Evolutionary conservation across 2,888 invertebrate genomes (phyloP).

Genomic region (Trichopoda pennipes): DNA sequence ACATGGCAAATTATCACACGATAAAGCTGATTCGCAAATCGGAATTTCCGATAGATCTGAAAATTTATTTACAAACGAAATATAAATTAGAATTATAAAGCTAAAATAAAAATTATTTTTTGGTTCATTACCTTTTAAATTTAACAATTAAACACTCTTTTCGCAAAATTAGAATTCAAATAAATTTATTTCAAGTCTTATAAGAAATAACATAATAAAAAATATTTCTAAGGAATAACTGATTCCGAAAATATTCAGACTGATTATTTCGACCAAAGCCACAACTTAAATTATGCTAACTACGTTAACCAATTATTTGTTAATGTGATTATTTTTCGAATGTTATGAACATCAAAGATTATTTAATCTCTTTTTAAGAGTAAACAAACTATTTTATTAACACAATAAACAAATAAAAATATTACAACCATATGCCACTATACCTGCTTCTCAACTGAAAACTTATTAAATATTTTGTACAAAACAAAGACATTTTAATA

Average conservation of each 20-base stretch:
- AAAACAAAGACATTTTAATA: constrained; percentile 33
- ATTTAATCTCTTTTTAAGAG: too few species aligned
- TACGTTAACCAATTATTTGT: not conserved
- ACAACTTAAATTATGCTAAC: constrained; percentile 16
- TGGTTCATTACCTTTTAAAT: constrained; percentile 49
- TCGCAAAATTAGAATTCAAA: constrained; percentile 46
- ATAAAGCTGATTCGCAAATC: constrained; percentile 91
- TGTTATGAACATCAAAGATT: not conserved
- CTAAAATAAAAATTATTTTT: not conserved
- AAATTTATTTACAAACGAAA: constrained; percentile 31
- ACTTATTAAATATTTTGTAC: constrained; percentile 53
- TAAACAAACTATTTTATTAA: constrained; percentile 7
- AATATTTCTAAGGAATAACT: constrained; percentile 32
- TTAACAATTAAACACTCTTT: constrained; percentile 57
- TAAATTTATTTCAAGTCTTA: constrained; percentile 58
- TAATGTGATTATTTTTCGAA: constrained; percentile 19
- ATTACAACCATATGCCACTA: constrained; percentile 12
- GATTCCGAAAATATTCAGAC: constrained; percentile 35
- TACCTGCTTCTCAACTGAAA: constrained; percentile 19
- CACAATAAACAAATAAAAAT: constrained; percentile 14
- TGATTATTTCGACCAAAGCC: constrained; percentile 40
- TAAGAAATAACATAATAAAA: constrained; percentile 34
- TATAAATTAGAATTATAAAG: constrained; percentile 14
- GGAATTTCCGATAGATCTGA: constrained; percentile 92
- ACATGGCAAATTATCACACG: constrained; percentile 94